Evolutionary conservation across 2,113 vertebrate genomes (phyloP).

Genomic region (Sarotherodon lohbergeri): DNA sequence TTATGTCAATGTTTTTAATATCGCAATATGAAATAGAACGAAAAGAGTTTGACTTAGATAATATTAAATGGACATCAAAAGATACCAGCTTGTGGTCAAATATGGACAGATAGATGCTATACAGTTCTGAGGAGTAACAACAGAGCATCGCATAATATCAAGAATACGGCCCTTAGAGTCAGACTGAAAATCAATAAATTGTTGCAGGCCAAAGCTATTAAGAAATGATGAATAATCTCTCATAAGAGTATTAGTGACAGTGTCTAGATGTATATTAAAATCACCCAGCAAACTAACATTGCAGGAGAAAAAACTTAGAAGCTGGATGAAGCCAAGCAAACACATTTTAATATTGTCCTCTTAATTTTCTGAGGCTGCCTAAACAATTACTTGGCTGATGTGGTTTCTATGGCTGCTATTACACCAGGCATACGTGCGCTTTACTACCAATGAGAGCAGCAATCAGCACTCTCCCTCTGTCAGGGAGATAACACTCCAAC

Average conservation of each 20-base stretch:
- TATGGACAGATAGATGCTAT: not conserved
- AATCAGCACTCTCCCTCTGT: slow-evolving; percentile 58
- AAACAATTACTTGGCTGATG: slow-evolving; percentile 70
- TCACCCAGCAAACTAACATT: not conserved
- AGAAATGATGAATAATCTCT: not conserved
- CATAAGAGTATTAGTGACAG: not conserved
- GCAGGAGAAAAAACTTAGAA: not conserved
- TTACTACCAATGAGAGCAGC: slow-evolving; percentile 65
- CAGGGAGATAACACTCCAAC: slow-evolving; percentile 66
- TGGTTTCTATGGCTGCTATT: slow-evolving; percentile 69
- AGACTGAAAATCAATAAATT: not conserved
- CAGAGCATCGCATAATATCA: not conserved
- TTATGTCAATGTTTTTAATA: not conserved
- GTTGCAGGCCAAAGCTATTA: not conserved
- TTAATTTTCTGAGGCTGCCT: slow-evolving; percentile 68
- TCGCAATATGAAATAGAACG: not conserved
- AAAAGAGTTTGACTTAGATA: not conserved
- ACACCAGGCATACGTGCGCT: slow-evolving; percentile 63
- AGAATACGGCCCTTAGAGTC: not conserved
- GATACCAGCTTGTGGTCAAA: not conserved
- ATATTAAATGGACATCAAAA: not conserved
- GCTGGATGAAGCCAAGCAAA: not conserved
- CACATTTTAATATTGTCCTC: slow-evolving; percentile 57
- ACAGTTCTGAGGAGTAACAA: not conserved
- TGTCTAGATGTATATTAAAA: not conserved